Evolutionary conservation across 2,113 vertebrate genomes (phyloP), one percentile per base, ranked within the genome.

Genomic region (Oenanthe oenanthe): DNA sequence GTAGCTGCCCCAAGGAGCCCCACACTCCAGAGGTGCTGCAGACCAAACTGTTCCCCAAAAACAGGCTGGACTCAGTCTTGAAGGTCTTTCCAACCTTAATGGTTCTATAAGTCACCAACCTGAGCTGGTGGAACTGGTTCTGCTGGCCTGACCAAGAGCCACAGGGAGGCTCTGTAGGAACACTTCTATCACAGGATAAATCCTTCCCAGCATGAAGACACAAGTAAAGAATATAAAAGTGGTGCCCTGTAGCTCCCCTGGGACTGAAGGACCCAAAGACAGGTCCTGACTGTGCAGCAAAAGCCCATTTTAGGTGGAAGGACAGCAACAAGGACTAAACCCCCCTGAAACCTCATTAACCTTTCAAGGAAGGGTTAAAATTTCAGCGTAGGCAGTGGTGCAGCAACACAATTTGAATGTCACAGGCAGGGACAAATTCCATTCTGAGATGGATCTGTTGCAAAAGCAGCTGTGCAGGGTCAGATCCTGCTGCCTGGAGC

Each of bases 11-110:
- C 0, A 1, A 83, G 38, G 51, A 94, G 57, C 15, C 48, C 29
- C 12, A 1, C 0, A 0, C 50, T 57, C 31, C 57, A 56, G 81
- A 58, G 36, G 7, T 32, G 19, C 56, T 38, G 22, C 36, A 83
- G 19, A 93, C 31, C 38, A 88, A 89, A 34, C 31, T 22, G 32
- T 8, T 75, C 68, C 76, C 74, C 36, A 24, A 1, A 12, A 56
- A 65, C 7, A 10, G 14, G 25, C 7, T 61, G 22, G 14, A 12
- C 31, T 70, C 1, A 0, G 6, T 14, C 47, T 61, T 47, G 29
- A 57, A 82, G 29, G 21, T 34, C 54, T 26, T 68, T 75, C 70
- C 62, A 68, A 9, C 19, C n/a, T 14, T 53, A 17, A 15, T 25
- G n/a, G 7, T 54, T 40, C 48, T 18, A 0, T 32, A 48, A 36